Evolutionary conservation across 2,888 invertebrate species (phyloP), one percentile per base, ranked within the genome.

Genomic region (Drosophila maculinotata): DNA sequence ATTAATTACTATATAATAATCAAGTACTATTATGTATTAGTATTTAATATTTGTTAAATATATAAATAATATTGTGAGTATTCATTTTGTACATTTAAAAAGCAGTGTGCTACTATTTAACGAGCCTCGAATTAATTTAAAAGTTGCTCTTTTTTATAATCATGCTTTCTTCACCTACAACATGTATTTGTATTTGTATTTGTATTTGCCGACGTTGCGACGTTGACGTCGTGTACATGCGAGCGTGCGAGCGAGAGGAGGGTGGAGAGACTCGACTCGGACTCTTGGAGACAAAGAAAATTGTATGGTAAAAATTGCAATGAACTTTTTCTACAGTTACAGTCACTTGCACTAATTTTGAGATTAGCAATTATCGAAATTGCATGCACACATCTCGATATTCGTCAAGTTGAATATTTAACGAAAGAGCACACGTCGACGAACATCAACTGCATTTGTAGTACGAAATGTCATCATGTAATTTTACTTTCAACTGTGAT

Each of bases 391-490:
- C 28, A 53, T 42, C 35, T 10, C 17, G 6, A 31, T 10, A 36
- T 9, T 0, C n/a, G 3, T 12, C 14, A n/a, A 36, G 3, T 23
- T 36, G 2, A 10, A 49, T 36, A 41, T 31, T 20, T 28, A 17
- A 25, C 35, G 8, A 15, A 17, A 30, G 12, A 30, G 38, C 28
- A 60, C n/a, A 66, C 52, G 56, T 62, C 58, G 59, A 65, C 10
- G 30, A 12, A 20, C n/a, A n/a, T 41, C 44, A 45, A 41, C 58
- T 70, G 63, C 62, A 70, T 75, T n/a, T 57, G 30, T 47, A 44
- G 57, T 60, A 52, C 42, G 12, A 69, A 54, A 66, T 73, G 69
- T 76, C 77, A 76, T 78, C 70, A 84, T 84, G 79, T 84, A 84
- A 76, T 76, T 76, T 69, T 57, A 52, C 17, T 70, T 73, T 15